phyloP scores from a whole-genome alignment of 2,888 invertebrate genomes.

The Ethmia dodecea region DNA sequence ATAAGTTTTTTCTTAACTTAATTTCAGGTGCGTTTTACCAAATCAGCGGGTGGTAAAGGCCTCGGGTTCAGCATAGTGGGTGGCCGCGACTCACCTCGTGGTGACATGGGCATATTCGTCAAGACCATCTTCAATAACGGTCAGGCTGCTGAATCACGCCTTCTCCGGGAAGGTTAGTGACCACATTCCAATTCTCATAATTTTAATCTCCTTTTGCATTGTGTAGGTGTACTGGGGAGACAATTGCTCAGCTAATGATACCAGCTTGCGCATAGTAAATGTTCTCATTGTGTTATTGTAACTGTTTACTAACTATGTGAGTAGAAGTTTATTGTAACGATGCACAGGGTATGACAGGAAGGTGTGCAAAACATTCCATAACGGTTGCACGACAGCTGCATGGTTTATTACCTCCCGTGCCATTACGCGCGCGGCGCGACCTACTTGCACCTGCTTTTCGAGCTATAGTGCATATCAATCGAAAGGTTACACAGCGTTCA shows the following conservation, averaged over 20 bases:
- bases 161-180: constrained; percentile 87
- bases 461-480: constrained; percentile 19
- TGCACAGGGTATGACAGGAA: constrained; percentile 20
- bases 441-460: constrained; percentile 11
- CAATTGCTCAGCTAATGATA: no score
- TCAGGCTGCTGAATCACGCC: constrained; percentile 88
- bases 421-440: not conserved
- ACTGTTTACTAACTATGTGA: not conserved
- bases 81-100: constrained; percentile 90
- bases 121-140: constrained; percentile 92
- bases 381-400: constrained; percentile 49
- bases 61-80: constrained; percentile 94
- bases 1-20: not conserved
- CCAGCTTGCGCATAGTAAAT: no score
- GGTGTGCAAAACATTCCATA: constrained; percentile 34
- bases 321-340: not conserved
- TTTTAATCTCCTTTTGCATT: no score
- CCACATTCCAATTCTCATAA: no score
- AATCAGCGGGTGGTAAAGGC: constrained; percentile 90
- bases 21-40: constrained; percentile 80
- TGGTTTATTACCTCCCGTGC: constrained; percentile 16
- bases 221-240: no score
- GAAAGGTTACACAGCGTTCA: constrained; percentile 25
- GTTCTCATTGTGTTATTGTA: no score
- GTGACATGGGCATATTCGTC: constrained; percentile 92